phyloP scores from a whole-genome alignment of 1,140 invertebrate species.

The Sinonovacula constricta region DNA sequence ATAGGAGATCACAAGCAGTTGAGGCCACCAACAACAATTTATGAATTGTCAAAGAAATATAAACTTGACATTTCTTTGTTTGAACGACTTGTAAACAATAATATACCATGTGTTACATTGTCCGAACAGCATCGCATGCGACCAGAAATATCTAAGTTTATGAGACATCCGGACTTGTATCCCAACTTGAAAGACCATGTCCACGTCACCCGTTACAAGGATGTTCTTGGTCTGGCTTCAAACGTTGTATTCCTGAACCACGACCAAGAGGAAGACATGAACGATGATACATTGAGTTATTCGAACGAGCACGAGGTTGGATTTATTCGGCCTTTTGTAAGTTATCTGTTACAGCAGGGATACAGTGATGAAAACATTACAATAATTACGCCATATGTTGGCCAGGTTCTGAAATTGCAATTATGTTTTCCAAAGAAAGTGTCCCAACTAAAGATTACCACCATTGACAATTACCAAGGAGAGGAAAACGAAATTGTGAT shows the following conservation, averaged over 20 bases:
- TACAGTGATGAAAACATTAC: conserved; percentile 73
- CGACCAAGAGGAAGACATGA: conserved; percentile 57
- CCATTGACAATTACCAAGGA: conserved; percentile 87
- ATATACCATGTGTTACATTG: neutral
- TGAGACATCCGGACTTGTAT: conserved; percentile 13
- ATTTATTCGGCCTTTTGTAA: conserved; percentile 63
- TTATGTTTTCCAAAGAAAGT: conserved; percentile 65
- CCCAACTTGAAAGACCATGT: neutral
- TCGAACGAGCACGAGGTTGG: conserved; percentile 71
- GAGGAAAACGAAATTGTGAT: conserved; percentile 92
- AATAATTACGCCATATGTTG: conserved; percentile 75
- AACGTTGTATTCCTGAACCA: neutral
- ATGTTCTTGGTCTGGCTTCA: neutral
- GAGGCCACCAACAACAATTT: neutral
- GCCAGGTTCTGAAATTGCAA: conserved; percentile 67
- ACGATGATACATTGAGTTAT: conserved; percentile 67
- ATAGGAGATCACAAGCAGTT: conserved; percentile 14
- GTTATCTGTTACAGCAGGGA: conserved; percentile 73
- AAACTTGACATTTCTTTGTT: neutral
- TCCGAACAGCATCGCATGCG: neutral
- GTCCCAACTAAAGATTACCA: conserved; percentile 79
- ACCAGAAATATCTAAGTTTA: conserved; percentile 10
- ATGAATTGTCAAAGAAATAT: neutral
- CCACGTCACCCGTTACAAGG: neutral
- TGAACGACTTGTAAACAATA: conserved; percentile 3